A percentile compares a stretch with the other conserved stretches of the same genome.
Evolutionary conservation across 2,113 vertebrate species (phyloP).

Genomic region (Bos taurus): DNA sequence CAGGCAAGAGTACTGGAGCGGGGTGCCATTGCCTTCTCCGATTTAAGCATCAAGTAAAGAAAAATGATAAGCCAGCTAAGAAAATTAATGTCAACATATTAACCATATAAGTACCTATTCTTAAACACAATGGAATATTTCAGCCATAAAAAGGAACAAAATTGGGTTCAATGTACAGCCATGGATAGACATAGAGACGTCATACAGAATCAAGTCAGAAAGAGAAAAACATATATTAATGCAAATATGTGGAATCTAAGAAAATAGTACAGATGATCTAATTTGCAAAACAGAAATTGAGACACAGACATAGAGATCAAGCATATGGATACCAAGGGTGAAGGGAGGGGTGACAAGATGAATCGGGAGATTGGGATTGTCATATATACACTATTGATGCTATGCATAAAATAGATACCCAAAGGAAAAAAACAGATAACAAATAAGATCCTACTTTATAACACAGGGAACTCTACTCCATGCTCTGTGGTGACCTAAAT

Average conservation of each 20-base stretch:
- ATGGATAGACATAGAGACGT: background rate
- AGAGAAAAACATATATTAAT: background rate
- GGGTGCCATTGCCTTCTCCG: too few relatives aligned
- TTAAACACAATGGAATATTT: background rate
- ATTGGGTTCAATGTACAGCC: background rate
- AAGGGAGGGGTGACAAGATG: background rate
- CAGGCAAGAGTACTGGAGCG: too few relatives aligned
- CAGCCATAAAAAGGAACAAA: background rate
- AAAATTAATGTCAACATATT: background rate
- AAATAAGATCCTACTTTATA: background rate
- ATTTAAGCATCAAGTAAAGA: background rate
- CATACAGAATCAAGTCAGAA: background rate
- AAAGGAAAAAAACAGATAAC: background rate
- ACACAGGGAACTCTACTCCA: background rate
- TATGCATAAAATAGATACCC: background rate
- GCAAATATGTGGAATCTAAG: background rate
- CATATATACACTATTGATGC: background rate
- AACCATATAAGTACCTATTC: background rate
- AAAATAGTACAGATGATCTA: background rate
- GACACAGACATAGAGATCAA: background rate
- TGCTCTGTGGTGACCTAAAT: background rate
- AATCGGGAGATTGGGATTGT: background rate
- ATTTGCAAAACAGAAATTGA: background rate
- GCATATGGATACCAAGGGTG: background rate
- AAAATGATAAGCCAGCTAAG: background rate